phyloP scores from a whole-genome alignment of 2,888 invertebrate genomes.

The Mimachlamys varia region DNA sequence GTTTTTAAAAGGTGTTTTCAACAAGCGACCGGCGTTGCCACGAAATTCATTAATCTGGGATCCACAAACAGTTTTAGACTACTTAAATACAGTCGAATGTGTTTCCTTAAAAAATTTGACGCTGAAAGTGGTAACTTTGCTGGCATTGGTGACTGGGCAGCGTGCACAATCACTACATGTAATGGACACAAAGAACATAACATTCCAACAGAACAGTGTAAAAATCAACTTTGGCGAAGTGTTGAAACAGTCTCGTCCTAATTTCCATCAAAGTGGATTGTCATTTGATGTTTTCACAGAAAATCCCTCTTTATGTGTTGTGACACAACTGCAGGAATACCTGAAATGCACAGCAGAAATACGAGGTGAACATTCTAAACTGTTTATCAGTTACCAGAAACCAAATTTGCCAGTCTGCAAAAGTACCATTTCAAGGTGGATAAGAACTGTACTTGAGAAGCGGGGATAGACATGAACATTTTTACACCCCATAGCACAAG shows the following conservation, averaged over 20 bases:
- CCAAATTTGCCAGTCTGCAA: no score
- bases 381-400: conserved; percentile 44
- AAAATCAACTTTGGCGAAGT: conserved; percentile 49
- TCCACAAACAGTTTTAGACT: not conserved
- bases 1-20: no score
- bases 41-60: not conserved
- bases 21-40: conserved; percentile 49
- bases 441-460: conserved; percentile 46
- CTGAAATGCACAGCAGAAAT: conserved; percentile 44
- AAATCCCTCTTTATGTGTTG: conserved; percentile 48
- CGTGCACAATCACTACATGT: conserved; percentile 48
- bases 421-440: conserved; percentile 52
- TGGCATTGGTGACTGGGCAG: conserved; percentile 51
- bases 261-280: conserved; percentile 41
- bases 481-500: no score
- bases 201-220: conserved; percentile 36
- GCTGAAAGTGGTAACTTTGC: conserved; percentile 51
- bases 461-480: conserved; percentile 50
- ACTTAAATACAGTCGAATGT: not conserved
- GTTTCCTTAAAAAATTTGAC: not conserved
- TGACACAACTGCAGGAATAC: conserved; percentile 39
- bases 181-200: conserved; percentile 44
- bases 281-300: conserved; percentile 36
- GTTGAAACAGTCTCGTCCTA: conserved; percentile 55
- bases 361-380: conserved; percentile 9